A percentile compares a stretch with the other conserved stretches of the same genome.
These are phyloP conservation scores for Pelobates fuscus DNA, from an alignment of 2,113 vertebrate species.

Conservation along the genomic window DNA sequence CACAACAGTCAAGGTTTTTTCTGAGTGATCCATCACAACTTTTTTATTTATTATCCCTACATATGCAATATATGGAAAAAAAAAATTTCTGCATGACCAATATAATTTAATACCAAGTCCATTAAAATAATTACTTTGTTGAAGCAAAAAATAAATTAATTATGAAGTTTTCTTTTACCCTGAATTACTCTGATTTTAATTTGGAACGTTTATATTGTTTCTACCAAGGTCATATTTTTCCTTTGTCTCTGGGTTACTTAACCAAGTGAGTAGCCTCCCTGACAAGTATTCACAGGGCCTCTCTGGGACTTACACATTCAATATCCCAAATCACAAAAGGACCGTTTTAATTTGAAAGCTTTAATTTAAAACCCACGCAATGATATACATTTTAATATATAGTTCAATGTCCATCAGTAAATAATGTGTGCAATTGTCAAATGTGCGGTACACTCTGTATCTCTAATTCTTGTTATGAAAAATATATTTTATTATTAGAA, in stretches of 20 bases:
- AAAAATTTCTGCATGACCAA: not conserved
- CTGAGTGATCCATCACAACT: not conserved
- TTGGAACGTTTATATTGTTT: conserved; percentile 19
- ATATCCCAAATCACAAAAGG: not conserved
- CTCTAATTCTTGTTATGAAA: too few species aligned
- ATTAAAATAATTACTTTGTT: conserved; percentile 12
- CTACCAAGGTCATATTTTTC: conserved; percentile 8
- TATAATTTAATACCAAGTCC: conserved; percentile 26
- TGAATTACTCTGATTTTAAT: conserved; percentile 16
- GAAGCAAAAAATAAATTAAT: conserved; percentile 28
- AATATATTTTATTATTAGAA: too few species aligned
- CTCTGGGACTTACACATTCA: not conserved
- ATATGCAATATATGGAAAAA: not conserved
- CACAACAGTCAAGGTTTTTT: not conserved
- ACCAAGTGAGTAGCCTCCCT: conserved; percentile 14
- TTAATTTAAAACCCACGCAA: not conserved
- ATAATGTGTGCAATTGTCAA: conserved; percentile 1
- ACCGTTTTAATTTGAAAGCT: not conserved
- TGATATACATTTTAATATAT: conserved; percentile 4
- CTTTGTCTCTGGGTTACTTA: conserved; percentile 19
- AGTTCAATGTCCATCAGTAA: conserved; percentile 3
- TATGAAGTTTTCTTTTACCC: conserved; percentile 1
- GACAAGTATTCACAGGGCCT: conserved; percentile 23
- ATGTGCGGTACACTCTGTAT: not conserved
- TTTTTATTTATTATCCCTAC: not conserved